These are phyloP conservation scores for Eremobia ochroleuca DNA, from an alignment of 2,888 invertebrate genomes.

Conservation along the genomic window DNA sequence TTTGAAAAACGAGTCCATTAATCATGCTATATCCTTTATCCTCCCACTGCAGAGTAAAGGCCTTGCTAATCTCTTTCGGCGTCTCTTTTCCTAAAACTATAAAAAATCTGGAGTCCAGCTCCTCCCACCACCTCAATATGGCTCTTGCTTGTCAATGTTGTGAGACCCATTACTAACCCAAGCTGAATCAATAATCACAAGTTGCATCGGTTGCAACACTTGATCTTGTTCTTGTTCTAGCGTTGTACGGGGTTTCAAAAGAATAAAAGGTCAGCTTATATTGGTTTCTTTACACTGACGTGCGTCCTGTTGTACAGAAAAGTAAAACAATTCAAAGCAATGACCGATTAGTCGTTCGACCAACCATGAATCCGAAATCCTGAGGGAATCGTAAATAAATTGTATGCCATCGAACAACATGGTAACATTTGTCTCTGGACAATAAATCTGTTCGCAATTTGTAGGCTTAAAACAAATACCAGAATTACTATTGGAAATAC, in stretches of 20 bases:
- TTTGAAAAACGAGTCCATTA: neutral
- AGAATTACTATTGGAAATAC: conserved; percentile 14
- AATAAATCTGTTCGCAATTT: conserved; percentile 34
- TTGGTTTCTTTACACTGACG: neutral
- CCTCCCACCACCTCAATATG: too few species aligned
- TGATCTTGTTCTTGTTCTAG: neutral
- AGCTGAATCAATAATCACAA: neutral
- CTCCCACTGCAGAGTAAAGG: neutral
- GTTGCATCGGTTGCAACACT: neutral
- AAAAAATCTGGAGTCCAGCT: too few species aligned
- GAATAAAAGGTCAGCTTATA: neutral
- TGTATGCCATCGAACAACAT: conserved; percentile 1
- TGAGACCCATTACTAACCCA: neutral
- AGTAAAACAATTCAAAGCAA: neutral
- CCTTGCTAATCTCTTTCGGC: neutral
- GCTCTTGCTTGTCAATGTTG: neutral
- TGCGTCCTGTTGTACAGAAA: neutral
- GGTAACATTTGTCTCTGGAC: conserved; percentile 26
- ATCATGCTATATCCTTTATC: neutral
- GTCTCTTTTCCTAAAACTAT: neutral
- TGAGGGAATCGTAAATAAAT: conserved; percentile 25
- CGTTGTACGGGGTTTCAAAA: neutral
- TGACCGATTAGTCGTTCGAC: neutral
- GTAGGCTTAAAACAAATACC: conserved; percentile 25
- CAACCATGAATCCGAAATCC: neutral